A percentile compares a stretch with the other conserved stretches of the same genome.
These are phyloP conservation scores for Ovibos moschatus DNA, from an alignment of 2,113 vertebrate species.

Conservation along the genomic window DNA sequence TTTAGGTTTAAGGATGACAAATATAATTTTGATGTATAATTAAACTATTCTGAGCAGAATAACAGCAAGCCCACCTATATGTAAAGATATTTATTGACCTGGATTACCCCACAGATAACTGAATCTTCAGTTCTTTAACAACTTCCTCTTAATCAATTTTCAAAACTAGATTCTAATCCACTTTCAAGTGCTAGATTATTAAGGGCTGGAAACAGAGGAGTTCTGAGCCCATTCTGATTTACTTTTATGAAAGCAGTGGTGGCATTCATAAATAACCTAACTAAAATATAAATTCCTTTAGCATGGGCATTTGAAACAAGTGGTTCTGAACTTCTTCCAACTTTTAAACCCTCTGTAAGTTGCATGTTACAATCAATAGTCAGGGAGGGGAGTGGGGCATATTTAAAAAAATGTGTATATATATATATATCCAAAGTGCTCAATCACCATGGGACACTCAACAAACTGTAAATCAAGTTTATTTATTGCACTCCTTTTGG, in stretches of 20 bases:
- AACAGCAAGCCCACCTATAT: not conserved
- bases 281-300: conserved; percentile 17
- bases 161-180: not conserved
- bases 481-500: not conserved
- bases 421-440: not conserved
- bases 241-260: not conserved
- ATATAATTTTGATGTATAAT: not conserved
- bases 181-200: not conserved
- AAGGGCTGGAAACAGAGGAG: not conserved
- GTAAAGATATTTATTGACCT: not conserved
- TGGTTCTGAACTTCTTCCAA: not conserved
- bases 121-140: not conserved
- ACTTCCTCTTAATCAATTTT: not conserved
- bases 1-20: not conserved
- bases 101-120: not conserved
- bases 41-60: conserved; percentile 17
- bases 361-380: not conserved
- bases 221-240: not conserved
- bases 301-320: not conserved
- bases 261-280: conserved; percentile 3
- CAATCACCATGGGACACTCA: not conserved
- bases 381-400: not conserved
- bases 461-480: not conserved
- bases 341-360: not conserved
- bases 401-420: not conserved